Conservation (phyloP, 2,888 invertebrate genomes). For the Drosophila mettleri region DNA sequence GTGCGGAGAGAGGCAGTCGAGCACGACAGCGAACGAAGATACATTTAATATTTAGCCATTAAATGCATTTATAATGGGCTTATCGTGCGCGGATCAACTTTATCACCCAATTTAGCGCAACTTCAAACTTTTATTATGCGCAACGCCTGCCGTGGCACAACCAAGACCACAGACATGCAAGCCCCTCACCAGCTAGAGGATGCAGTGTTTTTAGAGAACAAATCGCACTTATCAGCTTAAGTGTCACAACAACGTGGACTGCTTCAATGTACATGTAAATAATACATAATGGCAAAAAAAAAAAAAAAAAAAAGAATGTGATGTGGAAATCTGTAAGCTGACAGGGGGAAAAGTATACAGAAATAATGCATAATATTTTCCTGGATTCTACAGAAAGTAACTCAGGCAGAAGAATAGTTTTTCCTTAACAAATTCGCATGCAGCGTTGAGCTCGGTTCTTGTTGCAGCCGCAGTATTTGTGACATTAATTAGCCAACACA, state of each 20-base stretch:
- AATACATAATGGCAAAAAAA: not conserved
- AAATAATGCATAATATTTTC: not conserved
- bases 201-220: slow-evolving; percentile 11
- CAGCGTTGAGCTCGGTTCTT: not conserved
- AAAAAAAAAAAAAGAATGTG: not conserved
- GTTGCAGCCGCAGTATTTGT: slow-evolving; percentile 1
- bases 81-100: slow-evolving; percentile 82
- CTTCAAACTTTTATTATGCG: slow-evolving; percentile 70
- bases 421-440: not conserved
- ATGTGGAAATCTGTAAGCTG: not conserved
- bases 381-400: too few species aligned
- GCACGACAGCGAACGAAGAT: slow-evolving; percentile 69
- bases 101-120: slow-evolving; percentile 76
- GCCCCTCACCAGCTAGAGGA: slow-evolving; percentile 8
- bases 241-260: slow-evolving; percentile 46
- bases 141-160: slow-evolving; percentile 20
- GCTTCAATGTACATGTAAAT: slow-evolving; percentile 12
- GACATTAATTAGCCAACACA: slow-evolving; percentile 72
- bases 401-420: not conserved
- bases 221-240: slow-evolving; percentile 32
- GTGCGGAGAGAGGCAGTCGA: slow-evolving; percentile 22
- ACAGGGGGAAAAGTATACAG: not conserved
- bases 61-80: slow-evolving; percentile 83
- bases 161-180: slow-evolving; percentile 19
- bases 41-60: slow-evolving; percentile 78